phyloP scores from a whole-genome alignment of 2,888 invertebrate genomes.

The Athalia rosae region DNA sequence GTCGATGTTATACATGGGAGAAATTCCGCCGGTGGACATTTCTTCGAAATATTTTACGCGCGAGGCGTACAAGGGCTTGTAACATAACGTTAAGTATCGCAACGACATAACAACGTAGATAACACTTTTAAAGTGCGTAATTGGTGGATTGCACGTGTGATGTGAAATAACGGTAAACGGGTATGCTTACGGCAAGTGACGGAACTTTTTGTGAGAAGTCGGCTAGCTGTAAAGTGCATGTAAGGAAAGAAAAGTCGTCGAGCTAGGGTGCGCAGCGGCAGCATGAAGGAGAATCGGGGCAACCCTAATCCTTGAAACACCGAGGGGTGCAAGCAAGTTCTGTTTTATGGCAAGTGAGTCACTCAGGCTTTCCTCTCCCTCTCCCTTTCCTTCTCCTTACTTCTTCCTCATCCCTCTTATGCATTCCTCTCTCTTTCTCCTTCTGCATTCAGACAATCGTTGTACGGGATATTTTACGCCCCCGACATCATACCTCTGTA shows the following conservation, averaged over 20 bases:
- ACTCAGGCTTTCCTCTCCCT: slow-evolving; percentile 48
- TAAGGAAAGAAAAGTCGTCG: neutral
- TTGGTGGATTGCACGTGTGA: too few species aligned
- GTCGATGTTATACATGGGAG: neutral
- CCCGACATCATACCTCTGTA: neutral
- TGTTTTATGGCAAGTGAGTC: slow-evolving; percentile 64
- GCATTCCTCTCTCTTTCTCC: neutral
- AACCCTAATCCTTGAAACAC: slow-evolving; percentile 25
- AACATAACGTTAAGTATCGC: too few species aligned
- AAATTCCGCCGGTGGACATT: neutral
- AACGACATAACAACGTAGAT: too few species aligned
- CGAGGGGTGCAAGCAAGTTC: slow-evolving; percentile 49
- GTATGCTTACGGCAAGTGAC: too few species aligned
- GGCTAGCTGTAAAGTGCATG: neutral
- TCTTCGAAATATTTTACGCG: too few species aligned
- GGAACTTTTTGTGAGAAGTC: neutral
- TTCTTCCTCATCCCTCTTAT: neutral
- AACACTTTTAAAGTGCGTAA: too few species aligned
- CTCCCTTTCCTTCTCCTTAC: neutral
- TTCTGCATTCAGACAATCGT: slow-evolving; percentile 23
- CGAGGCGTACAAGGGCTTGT: too few species aligned
- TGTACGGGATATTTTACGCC: slow-evolving; percentile 22
- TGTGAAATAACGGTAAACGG: too few species aligned
- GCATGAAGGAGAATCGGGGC: slow-evolving; percentile 1
- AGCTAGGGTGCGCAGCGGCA: neutral